Evolutionary conservation across 1,140 invertebrate genomes (phyloP).

Genomic region (Cydia amplana): DNA sequence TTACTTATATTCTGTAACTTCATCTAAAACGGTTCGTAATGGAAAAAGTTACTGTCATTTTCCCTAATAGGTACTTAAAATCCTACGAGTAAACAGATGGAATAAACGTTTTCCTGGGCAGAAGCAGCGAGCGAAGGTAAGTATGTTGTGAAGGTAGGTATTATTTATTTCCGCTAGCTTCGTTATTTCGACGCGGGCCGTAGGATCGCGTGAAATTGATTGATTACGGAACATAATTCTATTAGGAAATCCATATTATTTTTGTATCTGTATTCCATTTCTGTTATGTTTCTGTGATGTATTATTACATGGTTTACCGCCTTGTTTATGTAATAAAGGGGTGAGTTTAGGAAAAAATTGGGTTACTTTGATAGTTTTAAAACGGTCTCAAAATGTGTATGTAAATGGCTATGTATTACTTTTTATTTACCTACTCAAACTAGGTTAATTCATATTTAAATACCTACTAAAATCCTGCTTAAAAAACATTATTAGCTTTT

Average conservation of each 20-base stretch:
- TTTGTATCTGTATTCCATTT: not conserved
- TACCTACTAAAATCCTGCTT: too few species aligned
- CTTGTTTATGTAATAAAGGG: too few species aligned
- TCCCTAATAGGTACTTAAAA: not conserved
- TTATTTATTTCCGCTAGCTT: not conserved
- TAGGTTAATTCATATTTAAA: too few species aligned
- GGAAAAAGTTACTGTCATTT: slow-evolving; percentile 18
- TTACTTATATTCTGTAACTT: too few species aligned
- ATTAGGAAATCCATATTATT: not conserved
- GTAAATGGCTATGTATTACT: too few species aligned
- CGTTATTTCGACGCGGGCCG: not conserved
- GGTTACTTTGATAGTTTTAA: too few species aligned
- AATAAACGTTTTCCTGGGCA: not conserved
- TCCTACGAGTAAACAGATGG: not conserved
- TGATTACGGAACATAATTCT: not conserved
- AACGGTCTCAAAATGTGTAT: too few species aligned
- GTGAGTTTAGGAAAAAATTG: too few species aligned
- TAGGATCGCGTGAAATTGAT: slow-evolving; percentile 11
- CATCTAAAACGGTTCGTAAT: slow-evolving; percentile 10
- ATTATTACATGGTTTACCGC: too few species aligned
- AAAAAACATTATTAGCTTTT: too few species aligned
- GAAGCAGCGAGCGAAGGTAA: not conserved
- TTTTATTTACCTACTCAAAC: too few species aligned
- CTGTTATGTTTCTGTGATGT: too few species aligned
- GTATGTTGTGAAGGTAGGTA: not conserved